Percentiles rank a stretch among this genome's conserved stretches.
Conservation (phyloP, 2,797 vertebrate species). For the Manis pentadactyla region DNA sequence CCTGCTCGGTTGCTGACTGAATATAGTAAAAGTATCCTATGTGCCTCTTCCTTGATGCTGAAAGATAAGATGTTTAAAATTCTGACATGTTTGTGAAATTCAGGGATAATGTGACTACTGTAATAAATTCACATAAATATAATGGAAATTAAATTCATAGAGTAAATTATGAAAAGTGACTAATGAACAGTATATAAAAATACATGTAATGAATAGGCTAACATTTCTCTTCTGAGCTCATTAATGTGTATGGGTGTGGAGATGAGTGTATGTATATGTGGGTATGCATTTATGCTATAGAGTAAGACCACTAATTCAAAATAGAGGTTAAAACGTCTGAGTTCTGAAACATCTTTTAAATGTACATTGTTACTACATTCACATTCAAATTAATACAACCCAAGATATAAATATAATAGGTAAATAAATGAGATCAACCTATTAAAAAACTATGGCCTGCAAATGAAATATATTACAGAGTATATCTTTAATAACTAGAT, state of each 20-base stretch:
- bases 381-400: background rate
- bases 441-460: background rate
- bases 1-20: background rate
- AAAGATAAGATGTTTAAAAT: constrained; percentile 26
- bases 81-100: background rate
- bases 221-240: background rate
- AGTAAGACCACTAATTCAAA: constrained; percentile 47
- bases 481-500: background rate
- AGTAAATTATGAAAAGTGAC: background rate
- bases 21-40: background rate
- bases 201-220: background rate
- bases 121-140: constrained; percentile 16
- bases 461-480: background rate
- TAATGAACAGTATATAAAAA: background rate
- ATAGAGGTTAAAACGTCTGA: background rate
- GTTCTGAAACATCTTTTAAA: background rate
- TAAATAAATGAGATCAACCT: background rate
- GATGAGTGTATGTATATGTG: background rate
- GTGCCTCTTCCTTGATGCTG: background rate
- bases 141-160: constrained; percentile 40
- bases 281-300: background rate
- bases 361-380: background rate
- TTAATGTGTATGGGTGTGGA: background rate
- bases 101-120: background rate
- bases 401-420: constrained; percentile 5